Conservation (phyloP, 2,888 invertebrate genomes). For the Thecophora atra region DNA sequence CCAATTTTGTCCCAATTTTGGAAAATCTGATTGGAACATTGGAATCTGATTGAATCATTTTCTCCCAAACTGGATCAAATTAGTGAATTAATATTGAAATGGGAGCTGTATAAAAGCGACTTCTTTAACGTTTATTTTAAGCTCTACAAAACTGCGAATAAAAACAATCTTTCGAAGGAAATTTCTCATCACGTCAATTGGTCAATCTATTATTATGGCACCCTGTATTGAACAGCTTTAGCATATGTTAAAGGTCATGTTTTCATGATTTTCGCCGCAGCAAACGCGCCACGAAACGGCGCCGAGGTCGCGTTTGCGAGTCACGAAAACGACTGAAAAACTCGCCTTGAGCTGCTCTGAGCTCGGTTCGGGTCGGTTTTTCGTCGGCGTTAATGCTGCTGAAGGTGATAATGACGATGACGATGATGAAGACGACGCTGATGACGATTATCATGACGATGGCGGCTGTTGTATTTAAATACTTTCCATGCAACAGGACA, state of each 20-base stretch:
- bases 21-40: no score
- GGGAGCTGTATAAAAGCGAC: no score
- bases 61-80: no score
- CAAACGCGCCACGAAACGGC: background rate
- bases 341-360: background rate
- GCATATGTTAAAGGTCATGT: constrained; percentile 42
- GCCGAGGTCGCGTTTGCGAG: background rate
- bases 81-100: no score
- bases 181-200: no score
- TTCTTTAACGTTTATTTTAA: no score
- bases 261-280: constrained; percentile 37
- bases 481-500: constrained; percentile 27
- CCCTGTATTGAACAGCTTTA: constrained; percentile 24
- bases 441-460: background rate
- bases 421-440: background rate
- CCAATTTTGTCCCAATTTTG: no score
- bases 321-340: background rate
- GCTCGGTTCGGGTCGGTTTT: background rate
- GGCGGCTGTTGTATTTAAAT: constrained; percentile 39
- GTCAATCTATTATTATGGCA: no score
- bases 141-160: no score
- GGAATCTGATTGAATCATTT: no score
- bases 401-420: background rate
- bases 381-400: background rate
- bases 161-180: no score